Conservation (phyloP, 2,113 vertebrate species). For the Corvus cornix region DNA sequence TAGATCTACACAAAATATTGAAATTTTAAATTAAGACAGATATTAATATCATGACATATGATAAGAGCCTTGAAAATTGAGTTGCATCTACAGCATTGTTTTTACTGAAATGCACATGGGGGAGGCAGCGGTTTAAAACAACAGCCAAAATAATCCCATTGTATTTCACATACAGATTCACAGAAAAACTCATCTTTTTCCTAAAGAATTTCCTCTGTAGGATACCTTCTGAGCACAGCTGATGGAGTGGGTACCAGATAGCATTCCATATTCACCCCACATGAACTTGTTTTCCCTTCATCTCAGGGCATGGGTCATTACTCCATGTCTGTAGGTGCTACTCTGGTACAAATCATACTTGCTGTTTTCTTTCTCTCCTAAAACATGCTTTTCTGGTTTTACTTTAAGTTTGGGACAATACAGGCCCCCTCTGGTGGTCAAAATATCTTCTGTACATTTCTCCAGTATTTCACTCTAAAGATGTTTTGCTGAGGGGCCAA, state of each 20-base stretch:
- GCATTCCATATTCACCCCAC: neutral
- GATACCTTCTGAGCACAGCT: neutral
- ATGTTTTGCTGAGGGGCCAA: neutral
- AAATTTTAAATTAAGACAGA: neutral
- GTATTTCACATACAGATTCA: neutral
- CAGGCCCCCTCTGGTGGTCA: slow-evolving; percentile 44
- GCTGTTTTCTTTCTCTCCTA: neutral
- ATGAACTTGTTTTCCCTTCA: neutral
- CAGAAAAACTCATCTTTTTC: neutral
- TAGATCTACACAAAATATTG: neutral
- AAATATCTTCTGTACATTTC: neutral
- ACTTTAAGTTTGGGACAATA: neutral
- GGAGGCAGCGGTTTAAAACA: neutral
- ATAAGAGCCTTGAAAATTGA: neutral
- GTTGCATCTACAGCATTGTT: neutral
- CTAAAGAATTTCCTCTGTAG: neutral
- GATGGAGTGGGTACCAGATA: neutral
- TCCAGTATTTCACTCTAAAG: neutral
- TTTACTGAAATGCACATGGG: neutral
- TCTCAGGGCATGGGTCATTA: neutral
- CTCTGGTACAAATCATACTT: neutral
- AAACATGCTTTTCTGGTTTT: neutral
- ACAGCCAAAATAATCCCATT: neutral
- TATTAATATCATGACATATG: neutral
- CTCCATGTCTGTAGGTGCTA: neutral